phyloP scores from a whole-genome alignment of 2,888 invertebrate genomes.

The Charanyca ferruginea region DNA sequence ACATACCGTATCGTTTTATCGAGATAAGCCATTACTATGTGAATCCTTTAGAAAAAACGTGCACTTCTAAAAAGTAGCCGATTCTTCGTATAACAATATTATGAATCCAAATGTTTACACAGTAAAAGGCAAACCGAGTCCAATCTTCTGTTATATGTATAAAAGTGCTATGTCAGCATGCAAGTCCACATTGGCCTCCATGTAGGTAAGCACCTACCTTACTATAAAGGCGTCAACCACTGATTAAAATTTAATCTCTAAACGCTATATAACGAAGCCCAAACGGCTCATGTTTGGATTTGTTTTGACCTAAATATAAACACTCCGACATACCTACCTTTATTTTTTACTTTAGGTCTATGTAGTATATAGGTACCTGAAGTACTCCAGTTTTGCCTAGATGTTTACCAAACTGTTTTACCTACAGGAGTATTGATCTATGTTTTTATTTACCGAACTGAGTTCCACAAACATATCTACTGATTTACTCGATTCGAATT shows the following conservation, averaged over 20 bases:
- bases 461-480: conserved; percentile 38
- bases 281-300: background rate
- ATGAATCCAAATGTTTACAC: background rate
- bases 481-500: conserved; percentile 54
- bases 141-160: background rate
- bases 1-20: background rate
- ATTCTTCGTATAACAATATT: too few relatives aligned
- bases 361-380: too few relatives aligned
- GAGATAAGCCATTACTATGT: conserved; percentile 23
- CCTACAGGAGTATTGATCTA: conserved; percentile 41
- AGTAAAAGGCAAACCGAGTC: background rate
- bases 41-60: background rate
- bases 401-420: conserved; percentile 24
- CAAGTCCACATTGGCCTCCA: conserved; percentile 10
- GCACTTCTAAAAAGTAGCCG: too few relatives aligned
- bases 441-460: conserved; percentile 11
- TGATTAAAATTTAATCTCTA: conserved; percentile 46
- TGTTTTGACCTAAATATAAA: conserved; percentile 26
- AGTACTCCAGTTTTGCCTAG: background rate
- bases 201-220: background rate
- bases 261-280: conserved; percentile 14
- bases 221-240: conserved; percentile 21
- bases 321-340: too few relatives aligned
- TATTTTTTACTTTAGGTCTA: too few relatives aligned
- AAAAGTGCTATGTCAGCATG: conserved; percentile 23